These are phyloP conservation scores for Pristionchus entomophagus DNA, from an alignment of 2,888 invertebrate species.

Conservation along the genomic window DNA sequence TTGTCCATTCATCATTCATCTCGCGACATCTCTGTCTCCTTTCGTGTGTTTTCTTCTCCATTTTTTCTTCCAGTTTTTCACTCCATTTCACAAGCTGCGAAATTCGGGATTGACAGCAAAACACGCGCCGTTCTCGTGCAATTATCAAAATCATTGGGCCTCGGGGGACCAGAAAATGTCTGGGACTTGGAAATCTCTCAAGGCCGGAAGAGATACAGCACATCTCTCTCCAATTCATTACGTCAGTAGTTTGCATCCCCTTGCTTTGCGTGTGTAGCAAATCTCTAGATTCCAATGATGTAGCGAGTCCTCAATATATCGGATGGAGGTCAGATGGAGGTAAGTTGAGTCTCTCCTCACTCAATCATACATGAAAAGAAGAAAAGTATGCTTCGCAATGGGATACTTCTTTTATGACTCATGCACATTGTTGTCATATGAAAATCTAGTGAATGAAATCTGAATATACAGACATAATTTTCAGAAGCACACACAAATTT, in stretches of 20 bases:
- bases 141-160: constrained; percentile 19
- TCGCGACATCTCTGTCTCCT: neutral
- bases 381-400: no score
- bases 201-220: neutral
- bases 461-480: no score
- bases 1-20: constrained; percentile 22
- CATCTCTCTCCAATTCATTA: constrained; percentile 19
- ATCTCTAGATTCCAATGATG: neutral
- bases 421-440: no score
- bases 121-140: neutral
- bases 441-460: no score
- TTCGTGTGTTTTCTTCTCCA: neutral
- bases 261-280: neutral
- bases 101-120: neutral
- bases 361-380: neutral
- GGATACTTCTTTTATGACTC: no score
- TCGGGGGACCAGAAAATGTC: neutral
- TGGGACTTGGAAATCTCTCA: neutral
- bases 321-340: neutral
- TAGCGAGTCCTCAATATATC: neutral
- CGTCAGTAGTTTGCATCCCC: neutral
- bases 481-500: no score
- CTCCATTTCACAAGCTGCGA: neutral
- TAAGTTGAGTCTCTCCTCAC: neutral
- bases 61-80: neutral